These are phyloP conservation scores for Seriola aureovittata DNA, from an alignment of 2,113 vertebrate species.

Conservation along the genomic window DNA sequence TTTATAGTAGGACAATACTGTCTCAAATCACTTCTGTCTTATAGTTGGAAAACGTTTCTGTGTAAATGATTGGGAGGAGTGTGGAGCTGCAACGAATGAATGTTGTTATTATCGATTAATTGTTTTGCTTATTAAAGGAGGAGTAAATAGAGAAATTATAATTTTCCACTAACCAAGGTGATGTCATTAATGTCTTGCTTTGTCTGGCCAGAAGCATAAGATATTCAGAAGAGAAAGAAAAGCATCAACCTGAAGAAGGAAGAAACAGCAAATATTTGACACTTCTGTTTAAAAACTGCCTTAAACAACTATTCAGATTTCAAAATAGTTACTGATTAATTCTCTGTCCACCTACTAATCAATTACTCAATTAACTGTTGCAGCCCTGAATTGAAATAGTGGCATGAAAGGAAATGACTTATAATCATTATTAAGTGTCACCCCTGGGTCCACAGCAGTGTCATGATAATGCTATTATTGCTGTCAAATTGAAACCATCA, in stretches of 20 bases:
- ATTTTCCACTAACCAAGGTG: not conserved
- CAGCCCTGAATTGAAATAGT: too few relatives aligned
- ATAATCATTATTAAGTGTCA: not conserved
- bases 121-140: not conserved
- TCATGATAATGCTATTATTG: not conserved
- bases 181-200: too few relatives aligned
- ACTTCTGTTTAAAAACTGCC: not conserved
- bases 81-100: not conserved
- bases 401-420: conserved; percentile 11
- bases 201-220: too few relatives aligned
- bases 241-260: not conserved
- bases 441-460: not conserved
- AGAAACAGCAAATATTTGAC: not conserved
- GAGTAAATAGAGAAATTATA: not conserved
- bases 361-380: too few relatives aligned
- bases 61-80: not conserved
- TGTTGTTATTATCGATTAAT: not conserved
- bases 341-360: too few relatives aligned
- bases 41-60: not conserved
- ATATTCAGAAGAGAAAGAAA: not conserved
- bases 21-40: too few relatives aligned
- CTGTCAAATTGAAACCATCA: not conserved
- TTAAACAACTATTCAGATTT: not conserved
- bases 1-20: not conserved
- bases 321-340: not conserved